These are phyloP conservation scores for Papilio polytes DNA, from an alignment of 1,140 invertebrate genomes.

Conservation along the genomic window DNA sequence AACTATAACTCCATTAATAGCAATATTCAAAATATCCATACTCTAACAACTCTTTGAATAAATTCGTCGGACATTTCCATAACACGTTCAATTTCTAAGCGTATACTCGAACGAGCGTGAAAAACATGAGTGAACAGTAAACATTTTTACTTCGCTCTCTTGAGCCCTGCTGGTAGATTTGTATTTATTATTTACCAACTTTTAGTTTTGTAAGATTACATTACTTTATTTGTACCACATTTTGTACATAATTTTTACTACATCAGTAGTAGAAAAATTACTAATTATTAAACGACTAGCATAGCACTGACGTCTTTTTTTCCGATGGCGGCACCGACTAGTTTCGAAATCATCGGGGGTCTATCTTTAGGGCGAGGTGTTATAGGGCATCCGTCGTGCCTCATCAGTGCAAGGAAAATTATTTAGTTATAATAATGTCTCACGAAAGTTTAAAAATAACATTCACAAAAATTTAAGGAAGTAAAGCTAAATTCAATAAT, in stretches of 20 bases:
- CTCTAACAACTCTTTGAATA: background rate
- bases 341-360: no score
- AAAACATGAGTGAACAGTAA: slow-evolving; percentile 24
- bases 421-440: no score
- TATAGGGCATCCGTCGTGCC: no score
- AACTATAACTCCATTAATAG: background rate
- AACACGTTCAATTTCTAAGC: slow-evolving; percentile 8
- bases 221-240: background rate
- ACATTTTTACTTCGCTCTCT: background rate
- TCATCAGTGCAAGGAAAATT: background rate
- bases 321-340: no score
- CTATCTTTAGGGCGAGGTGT: no score
- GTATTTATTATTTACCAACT: slow-evolving; percentile 17
- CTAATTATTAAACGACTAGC: no score
- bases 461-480: no score
- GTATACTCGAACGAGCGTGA: slow-evolving; percentile 7
- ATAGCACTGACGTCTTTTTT: no score
- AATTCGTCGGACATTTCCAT: slow-evolving; percentile 9
- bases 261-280: background rate
- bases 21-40: background rate
- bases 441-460: no score
- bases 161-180: background rate
- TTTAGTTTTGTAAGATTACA: background rate
- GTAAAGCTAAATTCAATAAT: no score
- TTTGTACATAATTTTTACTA: background rate